phyloP scores from a whole-genome alignment of 1,140 invertebrate species.

The Bombus pascuorum region DNA sequence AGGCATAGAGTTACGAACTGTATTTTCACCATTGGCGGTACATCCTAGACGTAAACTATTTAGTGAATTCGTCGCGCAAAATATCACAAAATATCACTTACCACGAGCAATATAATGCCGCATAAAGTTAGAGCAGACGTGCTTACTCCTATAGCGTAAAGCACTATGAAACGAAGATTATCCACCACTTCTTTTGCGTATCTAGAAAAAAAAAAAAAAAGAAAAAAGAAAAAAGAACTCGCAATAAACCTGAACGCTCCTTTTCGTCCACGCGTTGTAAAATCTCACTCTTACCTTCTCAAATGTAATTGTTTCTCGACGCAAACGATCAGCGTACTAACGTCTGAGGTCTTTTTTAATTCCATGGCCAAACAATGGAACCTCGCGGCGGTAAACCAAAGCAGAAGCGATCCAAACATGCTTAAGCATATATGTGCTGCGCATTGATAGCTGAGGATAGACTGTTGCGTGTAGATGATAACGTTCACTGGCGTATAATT shows the following conservation, averaged over 20 bases:
- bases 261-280: too few species aligned
- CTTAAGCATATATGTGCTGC: neutral
- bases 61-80: neutral
- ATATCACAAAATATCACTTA: neutral
- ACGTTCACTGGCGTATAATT: neutral
- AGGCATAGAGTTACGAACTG: neutral
- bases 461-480: neutral
- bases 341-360: neutral
- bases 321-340: neutral
- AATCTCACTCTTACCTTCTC: neutral
- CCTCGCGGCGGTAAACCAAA: neutral
- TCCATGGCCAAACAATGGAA: neutral
- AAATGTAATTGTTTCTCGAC: neutral
- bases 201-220: neutral
- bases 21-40: neutral
- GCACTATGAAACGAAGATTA: neutral
- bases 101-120: neutral
- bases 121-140: neutral
- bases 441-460: neutral
- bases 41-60: neutral
- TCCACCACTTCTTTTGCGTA: neutral
- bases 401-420: neutral
- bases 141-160: neutral
- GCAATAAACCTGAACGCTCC: neutral
- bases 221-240: neutral